Base-by-base conservation (phyloP, 2,888 invertebrate genomes). In the Athalia rosae region DNA sequence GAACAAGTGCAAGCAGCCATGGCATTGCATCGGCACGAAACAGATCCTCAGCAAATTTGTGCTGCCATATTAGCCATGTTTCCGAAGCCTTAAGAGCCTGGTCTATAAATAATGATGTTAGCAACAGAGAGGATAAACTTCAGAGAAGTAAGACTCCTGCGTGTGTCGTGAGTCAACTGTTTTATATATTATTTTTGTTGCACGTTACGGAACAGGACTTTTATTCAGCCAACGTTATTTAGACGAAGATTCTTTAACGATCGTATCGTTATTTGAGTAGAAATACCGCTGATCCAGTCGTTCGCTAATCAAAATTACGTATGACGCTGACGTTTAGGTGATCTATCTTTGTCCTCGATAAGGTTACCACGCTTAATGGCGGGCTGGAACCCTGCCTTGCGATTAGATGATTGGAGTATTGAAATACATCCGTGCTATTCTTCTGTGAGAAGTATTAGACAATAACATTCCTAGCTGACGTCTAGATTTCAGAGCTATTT, bases 1-100 rank as follows among this genome's bases (percentile, higher is more conserved):
- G 94, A 95, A 81, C 95, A 97, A 86, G 98, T 98, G n/a, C 93
- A 94, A 74, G 94, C 94, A 74, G 98, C 96, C 0, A 96, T 99
- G 96, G 93, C 95, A 80, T 91, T 95, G 81, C 94, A 96, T 90
- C 98, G 98, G 0, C 95, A 96, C 69, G 97, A 97, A 89, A 96
- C 95, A 43, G 95, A 97, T 90, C 95, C 98, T 8, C 96, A 97
- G 89, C 95, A 94, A 84, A 96, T 98, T 88, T 98, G 98, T 90
- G 95, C 96, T 56, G 94, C 95, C 80, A 96, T 97, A 82, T 91
- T 97, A 83, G 93, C 94, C 79, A 94, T 96, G 92, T 95, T 93
- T 88, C 93, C 93, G 61, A 92, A 93, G 86, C 89, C 91, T 79
- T 92, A 81, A 77, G 7, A n/a, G 59, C 15, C 15, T 13, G 7